Base-by-base conservation (phyloP, 2,797 vertebrate species). In the Syngnathus acus region DNA sequence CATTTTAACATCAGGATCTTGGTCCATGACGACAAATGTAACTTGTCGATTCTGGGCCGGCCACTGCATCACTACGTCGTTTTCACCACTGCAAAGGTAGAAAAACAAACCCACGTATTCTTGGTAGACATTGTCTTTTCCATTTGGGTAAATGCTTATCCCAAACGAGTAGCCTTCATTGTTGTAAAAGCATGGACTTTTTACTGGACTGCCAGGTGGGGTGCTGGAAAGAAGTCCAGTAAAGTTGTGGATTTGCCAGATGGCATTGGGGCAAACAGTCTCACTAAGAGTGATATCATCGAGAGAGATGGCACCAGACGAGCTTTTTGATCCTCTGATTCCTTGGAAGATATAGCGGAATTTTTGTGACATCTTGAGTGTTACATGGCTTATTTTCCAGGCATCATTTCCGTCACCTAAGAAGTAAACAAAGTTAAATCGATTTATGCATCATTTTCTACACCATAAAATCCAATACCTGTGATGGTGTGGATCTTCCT, bases 281-380 rank as follows among this genome's bases (percentile, higher is more conserved):
- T 97, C 95, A 0, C 89, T 92, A 14, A 97, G 85, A 1, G 89
- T 84, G 78, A 97, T 76, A 39, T 98, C 95, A 63, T 98, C 94
- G 0, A 97, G 81, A 50, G 83, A 85, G 79, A 97, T 93, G 26
- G 91, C 89, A 0, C 94, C 93, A 0, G 63, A 66, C 66, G 88
- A 89, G 64, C 0, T 72, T 21, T 79, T 7, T 51, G 79, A 65
- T 1, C 91, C 92, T 63, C 83, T 90, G 37, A 92, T 72, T 23
- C 94, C 95, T 84, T 95, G 94, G 84, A 97, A 98, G 67, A 94
- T n/a, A 68, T 97, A 97, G 21, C 94, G 91, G 78, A 97, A 98
- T 79, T 95, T 98, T 73, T 79, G 76, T 66, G 91, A 88, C 57
- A 89, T 86, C 0, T 78, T 86, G 11, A 98, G 89, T 39, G 89